Evolutionary conservation across 1,140 invertebrate genomes (phyloP).

Genomic region (Leguminivora glycinivorella): DNA sequence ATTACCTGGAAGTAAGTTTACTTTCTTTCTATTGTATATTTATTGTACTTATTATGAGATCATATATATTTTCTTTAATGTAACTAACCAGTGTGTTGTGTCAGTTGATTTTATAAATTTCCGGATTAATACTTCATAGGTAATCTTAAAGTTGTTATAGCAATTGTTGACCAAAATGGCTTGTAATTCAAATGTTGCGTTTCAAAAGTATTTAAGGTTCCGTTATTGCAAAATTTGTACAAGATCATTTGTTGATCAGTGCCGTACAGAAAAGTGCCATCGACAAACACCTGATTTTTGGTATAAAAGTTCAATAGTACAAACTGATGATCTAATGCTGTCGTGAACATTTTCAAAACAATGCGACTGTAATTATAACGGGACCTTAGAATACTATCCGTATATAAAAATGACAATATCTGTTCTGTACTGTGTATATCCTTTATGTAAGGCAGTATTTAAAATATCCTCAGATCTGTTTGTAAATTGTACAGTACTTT

Average conservation of each 20-base stretch:
- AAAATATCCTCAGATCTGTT: background rate
- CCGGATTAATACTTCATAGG: too few species aligned
- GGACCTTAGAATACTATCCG: background rate
- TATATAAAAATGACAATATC: background rate
- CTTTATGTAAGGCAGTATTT: background rate
- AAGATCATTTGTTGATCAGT: background rate
- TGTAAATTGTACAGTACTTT: background rate
- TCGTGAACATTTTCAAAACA: background rate
- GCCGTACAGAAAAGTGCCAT: background rate
- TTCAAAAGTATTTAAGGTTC: background rate
- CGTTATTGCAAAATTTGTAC: background rate
- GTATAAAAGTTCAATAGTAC: background rate
- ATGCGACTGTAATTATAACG: background rate
- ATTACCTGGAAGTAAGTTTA: too few species aligned
- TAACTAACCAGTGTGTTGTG: too few species aligned
- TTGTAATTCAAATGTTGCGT: background rate
- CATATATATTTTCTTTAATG: too few species aligned
- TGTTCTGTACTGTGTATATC: background rate
- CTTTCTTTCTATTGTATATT: too few species aligned
- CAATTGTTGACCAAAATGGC: constrained; percentile 23
- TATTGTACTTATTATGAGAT: too few species aligned
- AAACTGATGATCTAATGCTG: background rate
- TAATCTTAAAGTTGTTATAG: constrained; percentile 26
- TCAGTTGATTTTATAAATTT: too few species aligned
- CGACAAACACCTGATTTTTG: background rate